Evolutionary conservation across 2,797 vertebrate genomes (phyloP).

Genomic region (Chrysocyon brachyurus): DNA sequence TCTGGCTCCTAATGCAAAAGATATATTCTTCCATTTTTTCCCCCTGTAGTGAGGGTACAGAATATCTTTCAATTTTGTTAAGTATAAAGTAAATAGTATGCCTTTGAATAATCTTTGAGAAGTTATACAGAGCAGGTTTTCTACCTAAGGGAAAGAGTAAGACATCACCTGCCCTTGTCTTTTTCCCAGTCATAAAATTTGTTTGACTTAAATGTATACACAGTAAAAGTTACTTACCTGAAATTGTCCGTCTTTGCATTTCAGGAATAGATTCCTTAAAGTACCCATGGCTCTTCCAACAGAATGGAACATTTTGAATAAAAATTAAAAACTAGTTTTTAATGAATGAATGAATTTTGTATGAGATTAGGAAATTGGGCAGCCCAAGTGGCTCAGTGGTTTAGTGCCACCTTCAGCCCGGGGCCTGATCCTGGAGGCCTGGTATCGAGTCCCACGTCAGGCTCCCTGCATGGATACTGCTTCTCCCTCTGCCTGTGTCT

Average conservation of each 20-base stretch:
- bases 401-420: too few species aligned
- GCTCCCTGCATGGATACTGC: too few species aligned
- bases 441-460: too few species aligned
- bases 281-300: neutral
- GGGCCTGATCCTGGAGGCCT: too few species aligned
- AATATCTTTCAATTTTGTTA: constrained; percentile 77
- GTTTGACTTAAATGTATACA: constrained; percentile 59
- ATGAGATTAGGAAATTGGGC: neutral
- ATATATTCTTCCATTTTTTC: constrained; percentile 62
- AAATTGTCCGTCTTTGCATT: constrained; percentile 17
- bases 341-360: neutral
- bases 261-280: constrained; percentile 63
- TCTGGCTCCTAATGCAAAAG: constrained; percentile 67
- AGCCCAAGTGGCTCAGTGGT: too few species aligned
- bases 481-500: too few species aligned
- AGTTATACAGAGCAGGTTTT: constrained; percentile 43
- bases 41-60: constrained; percentile 68
- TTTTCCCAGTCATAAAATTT: constrained; percentile 60
- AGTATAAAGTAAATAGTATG: constrained; percentile 75
- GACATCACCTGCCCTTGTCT: constrained; percentile 22
- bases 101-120: constrained; percentile 78
- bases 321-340: constrained; percentile 61
- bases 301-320: constrained; percentile 57
- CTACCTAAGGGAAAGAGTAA: constrained; percentile 2
- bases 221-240: constrained; percentile 52